Conservation (phyloP, 92 coral and sea anemone genomes). For the Epizoanthus ramosus region DNA sequence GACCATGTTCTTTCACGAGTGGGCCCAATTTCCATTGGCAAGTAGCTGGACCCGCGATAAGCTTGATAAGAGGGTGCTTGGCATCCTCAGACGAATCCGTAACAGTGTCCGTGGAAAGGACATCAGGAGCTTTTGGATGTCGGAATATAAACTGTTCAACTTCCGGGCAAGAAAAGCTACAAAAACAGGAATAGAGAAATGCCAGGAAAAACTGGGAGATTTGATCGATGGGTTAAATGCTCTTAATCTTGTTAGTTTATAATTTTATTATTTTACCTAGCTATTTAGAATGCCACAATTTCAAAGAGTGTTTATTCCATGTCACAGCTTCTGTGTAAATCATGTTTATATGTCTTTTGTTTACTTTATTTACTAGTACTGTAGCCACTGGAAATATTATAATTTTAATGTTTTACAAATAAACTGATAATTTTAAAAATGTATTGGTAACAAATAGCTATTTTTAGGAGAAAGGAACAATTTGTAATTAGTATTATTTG, state of each 20-base stretch:
- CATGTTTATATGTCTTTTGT: too few species aligned
- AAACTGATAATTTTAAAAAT: too few species aligned
- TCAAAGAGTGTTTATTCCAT: too few species aligned
- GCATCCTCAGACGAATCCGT: slow-evolving; percentile 43
- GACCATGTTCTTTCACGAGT: slow-evolving; percentile 66
- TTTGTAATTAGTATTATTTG: too few species aligned
- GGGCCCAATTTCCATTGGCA: slow-evolving; percentile 54
- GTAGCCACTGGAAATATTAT: too few species aligned
- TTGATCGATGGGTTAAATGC: slow-evolving; percentile 11
- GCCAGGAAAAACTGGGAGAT: slow-evolving; percentile 5
- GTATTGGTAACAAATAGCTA: too few species aligned
- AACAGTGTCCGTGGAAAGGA: slow-evolving; percentile 44
- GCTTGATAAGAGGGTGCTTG: slow-evolving; percentile 37
- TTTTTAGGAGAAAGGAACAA: too few species aligned
- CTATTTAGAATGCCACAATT: neutral
- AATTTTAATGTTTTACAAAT: too few species aligned
- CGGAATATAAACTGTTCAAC: slow-evolving; percentile 63
- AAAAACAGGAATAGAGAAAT: slow-evolving; percentile 9
- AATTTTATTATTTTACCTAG: too few species aligned
- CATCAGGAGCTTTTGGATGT: slow-evolving; percentile 63
- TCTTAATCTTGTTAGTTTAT: neutral
- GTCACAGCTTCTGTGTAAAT: too few species aligned
- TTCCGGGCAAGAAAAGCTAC: slow-evolving; percentile 56
- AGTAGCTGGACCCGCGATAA: slow-evolving; percentile 35
- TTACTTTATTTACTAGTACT: too few species aligned